Evolutionary conservation across 2,888 invertebrate species (phyloP).

Genomic region (Amitus sp.): DNA sequence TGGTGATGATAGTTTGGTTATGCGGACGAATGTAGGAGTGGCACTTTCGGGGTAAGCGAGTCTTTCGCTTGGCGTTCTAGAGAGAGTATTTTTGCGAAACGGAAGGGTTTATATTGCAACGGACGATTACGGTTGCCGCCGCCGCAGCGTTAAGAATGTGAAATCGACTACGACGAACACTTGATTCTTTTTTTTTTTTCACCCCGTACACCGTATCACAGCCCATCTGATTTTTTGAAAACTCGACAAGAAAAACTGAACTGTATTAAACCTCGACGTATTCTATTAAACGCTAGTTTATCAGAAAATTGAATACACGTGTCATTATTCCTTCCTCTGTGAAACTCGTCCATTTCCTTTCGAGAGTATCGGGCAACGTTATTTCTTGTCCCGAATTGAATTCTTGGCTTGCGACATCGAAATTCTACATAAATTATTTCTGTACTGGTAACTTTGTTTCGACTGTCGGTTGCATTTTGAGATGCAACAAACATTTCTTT

Average conservation of each 20-base stretch:
- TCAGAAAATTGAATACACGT: constrained; percentile 51
- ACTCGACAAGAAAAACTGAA: constrained; percentile 46
- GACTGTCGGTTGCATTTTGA: no score
- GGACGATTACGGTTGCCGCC: constrained; percentile 32
- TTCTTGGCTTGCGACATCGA: no score
- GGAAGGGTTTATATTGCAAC: constrained; percentile 5
- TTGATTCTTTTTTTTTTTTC: constrained; percentile 31
- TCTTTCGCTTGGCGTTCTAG: constrained; percentile 34
- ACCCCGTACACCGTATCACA: constrained; percentile 44
- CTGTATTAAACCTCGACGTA: constrained; percentile 58
- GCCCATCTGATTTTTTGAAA: constrained; percentile 44
- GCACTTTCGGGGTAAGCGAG: constrained; percentile 7
- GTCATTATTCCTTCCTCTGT: constrained; percentile 33
- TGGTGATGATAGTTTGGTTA: background rate
- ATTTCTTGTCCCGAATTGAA: background rate
- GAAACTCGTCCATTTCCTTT: background rate
- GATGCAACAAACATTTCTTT: no score
- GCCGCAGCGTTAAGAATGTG: constrained; percentile 34
- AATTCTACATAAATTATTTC: no score
- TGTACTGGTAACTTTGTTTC: no score
- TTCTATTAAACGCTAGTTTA: constrained; percentile 61
- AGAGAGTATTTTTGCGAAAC: constrained; percentile 27
- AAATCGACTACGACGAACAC: constrained; percentile 24
- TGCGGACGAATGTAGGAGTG: constrained; percentile 7
- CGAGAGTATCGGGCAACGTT: background rate